phyloP scores from a whole-genome alignment of 1,140 invertebrate genomes.

The Drosophila nebulosa region DNA sequence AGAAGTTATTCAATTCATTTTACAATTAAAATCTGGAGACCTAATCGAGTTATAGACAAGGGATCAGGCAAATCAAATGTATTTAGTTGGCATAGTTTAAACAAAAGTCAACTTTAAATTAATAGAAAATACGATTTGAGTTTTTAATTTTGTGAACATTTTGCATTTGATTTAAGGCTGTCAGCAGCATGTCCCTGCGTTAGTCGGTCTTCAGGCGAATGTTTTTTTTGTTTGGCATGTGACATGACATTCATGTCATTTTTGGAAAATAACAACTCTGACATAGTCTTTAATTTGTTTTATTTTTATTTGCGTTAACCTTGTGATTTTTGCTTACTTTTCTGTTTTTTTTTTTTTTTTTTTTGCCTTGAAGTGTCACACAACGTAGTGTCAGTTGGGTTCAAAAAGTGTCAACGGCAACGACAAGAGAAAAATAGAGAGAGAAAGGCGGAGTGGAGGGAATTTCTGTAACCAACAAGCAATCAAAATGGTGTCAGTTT shows the following conservation, averaged over 20 bases:
- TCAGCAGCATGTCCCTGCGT: constrained; percentile 29
- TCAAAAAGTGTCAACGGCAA: constrained; percentile 48
- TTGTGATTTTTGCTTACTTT: neutral
- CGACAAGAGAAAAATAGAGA: neutral
- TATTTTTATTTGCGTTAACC: constrained; percentile 20
- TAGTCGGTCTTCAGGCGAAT: constrained; percentile 12
- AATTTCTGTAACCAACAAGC: constrained; percentile 31
- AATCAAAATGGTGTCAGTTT: constrained; percentile 52
- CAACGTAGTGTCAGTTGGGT: constrained; percentile 17
- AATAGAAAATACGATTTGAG: neutral
- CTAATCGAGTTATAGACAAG: no score
- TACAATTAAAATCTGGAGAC: no score
- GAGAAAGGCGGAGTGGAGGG: neutral
- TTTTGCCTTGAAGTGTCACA: constrained; percentile 52
- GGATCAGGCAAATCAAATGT: no score
- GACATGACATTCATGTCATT: constrained; percentile 62
- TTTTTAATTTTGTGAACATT: constrained; percentile 6
- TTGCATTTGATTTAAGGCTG: constrained; percentile 21
- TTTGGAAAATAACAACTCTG: constrained; percentile 45
- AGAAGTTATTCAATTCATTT: no score
- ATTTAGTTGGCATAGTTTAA: neutral
- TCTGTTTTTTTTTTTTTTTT: constrained; percentile 1
- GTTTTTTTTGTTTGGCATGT: constrained; percentile 42
- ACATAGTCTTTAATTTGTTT: constrained; percentile 50
- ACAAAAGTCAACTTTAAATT: neutral